phyloP scores from a whole-genome alignment of 2,888 invertebrate species.

The Latheticus oryzae region DNA sequence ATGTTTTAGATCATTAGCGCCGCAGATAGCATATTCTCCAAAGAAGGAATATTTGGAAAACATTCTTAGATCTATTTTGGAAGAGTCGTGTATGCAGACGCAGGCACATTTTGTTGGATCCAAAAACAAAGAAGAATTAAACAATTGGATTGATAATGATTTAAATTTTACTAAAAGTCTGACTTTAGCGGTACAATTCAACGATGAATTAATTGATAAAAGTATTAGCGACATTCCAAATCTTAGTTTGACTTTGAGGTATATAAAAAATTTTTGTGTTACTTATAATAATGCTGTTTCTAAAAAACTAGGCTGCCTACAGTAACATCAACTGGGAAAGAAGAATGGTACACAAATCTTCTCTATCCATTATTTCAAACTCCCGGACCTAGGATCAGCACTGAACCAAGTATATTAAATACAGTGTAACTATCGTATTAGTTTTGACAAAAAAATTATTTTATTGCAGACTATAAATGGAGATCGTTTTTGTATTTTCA shows the following conservation, averaged over 20 bases:
- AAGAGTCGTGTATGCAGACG: too few relatives aligned
- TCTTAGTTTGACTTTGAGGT: constrained; percentile 68
- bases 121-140: not conserved
- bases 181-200: not conserved
- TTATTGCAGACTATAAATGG: constrained; percentile 49
- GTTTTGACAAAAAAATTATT: constrained; percentile 4
- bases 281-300: not conserved
- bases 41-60: too few relatives aligned
- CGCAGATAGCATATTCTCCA: too few relatives aligned
- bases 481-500: constrained; percentile 76
- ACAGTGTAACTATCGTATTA: too few relatives aligned
- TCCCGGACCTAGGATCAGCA: constrained; percentile 49
- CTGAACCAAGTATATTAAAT: constrained; percentile 7
- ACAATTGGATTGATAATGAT: not conserved
- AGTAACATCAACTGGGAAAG: constrained; percentile 1
- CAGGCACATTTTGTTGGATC: not conserved
- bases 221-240: constrained; percentile 66
- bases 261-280: constrained; percentile 11
- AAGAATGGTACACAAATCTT: constrained; percentile 74
- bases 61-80: too few relatives aligned
- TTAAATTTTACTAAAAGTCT: not conserved
- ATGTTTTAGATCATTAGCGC: too few relatives aligned
- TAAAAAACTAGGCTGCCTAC: constrained; percentile 26
- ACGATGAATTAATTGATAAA: constrained; percentile 48
- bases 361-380: constrained; percentile 63